Evolutionary conservation across 2,888 invertebrate species (phyloP).

Genomic region (Acrobasis repandana): DNA sequence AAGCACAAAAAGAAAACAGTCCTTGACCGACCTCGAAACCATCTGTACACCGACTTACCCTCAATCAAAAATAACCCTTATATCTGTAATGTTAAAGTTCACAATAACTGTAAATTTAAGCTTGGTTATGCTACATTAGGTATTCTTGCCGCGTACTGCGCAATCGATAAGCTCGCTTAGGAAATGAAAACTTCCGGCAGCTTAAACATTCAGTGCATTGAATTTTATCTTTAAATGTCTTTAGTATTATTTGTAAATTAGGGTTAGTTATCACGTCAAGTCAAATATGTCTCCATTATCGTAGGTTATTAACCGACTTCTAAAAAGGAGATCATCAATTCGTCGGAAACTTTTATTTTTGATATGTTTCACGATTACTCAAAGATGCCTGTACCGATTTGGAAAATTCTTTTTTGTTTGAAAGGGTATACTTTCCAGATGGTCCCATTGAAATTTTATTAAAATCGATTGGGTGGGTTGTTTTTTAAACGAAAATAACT

Average conservation of each 20-base stretch:
- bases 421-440: too few species aligned
- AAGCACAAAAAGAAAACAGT: slow-evolving; percentile 31
- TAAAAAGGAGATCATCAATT: too few species aligned
- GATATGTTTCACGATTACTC: too few species aligned
- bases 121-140: slow-evolving; percentile 41
- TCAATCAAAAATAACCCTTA: slow-evolving; percentile 33
- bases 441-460: too few species aligned
- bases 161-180: slow-evolving; percentile 58
- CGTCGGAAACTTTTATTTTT: too few species aligned
- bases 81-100: slow-evolving; percentile 22
- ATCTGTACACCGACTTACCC: slow-evolving; percentile 19
- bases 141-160: slow-evolving; percentile 55
- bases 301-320: too few species aligned
- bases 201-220: slow-evolving; percentile 11
- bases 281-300: too few species aligned
- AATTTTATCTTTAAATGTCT: slow-evolving; percentile 28
- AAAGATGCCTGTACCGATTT: too few species aligned
- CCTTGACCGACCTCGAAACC: slow-evolving; percentile 49
- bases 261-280: background rate
- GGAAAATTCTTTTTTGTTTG: too few species aligned
- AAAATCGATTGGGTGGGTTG: too few species aligned
- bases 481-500: too few species aligned
- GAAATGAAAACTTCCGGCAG: slow-evolving; percentile 47
- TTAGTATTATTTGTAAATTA: background rate
- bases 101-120: slow-evolving; percentile 9